A percentile compares a stretch with the other conserved stretches of the same genome.
These are phyloP conservation scores for Anadara kagoshimensis DNA, from an alignment of 1,140 invertebrate genomes.

Conservation along the genomic window DNA sequence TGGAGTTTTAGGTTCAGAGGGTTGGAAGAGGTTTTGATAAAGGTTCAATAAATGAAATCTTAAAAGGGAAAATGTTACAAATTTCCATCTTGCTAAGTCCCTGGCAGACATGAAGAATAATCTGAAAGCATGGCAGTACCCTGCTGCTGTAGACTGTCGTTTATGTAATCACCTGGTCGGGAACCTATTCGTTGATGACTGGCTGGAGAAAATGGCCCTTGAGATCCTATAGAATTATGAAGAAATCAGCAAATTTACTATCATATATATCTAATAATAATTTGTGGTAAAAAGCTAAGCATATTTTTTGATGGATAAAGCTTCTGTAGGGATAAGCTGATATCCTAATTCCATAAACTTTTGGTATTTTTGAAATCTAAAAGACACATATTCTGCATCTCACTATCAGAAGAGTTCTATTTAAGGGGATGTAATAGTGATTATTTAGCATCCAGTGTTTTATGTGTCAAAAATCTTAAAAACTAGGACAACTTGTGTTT, in stretches of 20 bases:
- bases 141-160: conserved; percentile 30
- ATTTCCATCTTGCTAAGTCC: not conserved
- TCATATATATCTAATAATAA: too few species aligned
- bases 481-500: too few species aligned
- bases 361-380: not conserved
- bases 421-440: too few species aligned
- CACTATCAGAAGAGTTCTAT: too few species aligned
- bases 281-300: not conserved
- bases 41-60: not conserved
- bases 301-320: not conserved
- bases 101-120: conserved; percentile 16
- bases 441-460: too few species aligned
- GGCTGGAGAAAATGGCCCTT: conserved; percentile 76
- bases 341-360: not conserved
- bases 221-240: conserved; percentile 70
- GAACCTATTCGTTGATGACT: conserved; percentile 72
- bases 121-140: conserved; percentile 40
- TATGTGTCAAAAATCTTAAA: too few species aligned
- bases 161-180: conserved; percentile 64
- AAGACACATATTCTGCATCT: not conserved
- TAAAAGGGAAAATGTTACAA: not conserved
- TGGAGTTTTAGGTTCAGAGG: too few species aligned
- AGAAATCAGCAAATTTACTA: not conserved
- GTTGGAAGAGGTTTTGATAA: not conserved
- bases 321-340: not conserved